Evolutionary conservation across 2,113 vertebrate species (phyloP), one percentile per base, ranked within the genome.

Genomic region (Eulacestoma nigropectus): DNA sequence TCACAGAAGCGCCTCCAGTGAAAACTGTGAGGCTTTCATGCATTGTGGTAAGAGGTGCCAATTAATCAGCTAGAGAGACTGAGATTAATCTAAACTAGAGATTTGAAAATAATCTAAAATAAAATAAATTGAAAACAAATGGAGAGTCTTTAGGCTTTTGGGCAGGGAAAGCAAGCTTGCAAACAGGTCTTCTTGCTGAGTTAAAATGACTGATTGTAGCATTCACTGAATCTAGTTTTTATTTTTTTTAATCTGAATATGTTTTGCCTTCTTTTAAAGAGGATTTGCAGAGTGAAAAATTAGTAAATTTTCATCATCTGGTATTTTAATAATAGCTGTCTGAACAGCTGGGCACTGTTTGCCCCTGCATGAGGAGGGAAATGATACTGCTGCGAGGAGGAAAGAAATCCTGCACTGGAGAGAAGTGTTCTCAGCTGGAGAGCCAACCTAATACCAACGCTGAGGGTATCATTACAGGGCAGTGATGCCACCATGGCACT

Each of bases 361-460:
- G 41, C 67, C 49, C 79, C 76, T 77, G 42, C n/a, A 10, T 44
- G 49, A 78, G 87, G 59, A 81, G 27, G 80, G 75, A 92, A 82
- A 69, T 76, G 82, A 63, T 90, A 27, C 17, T 91, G 64, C 63
- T 90, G 41, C 39, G 81, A 87, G 44, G 50, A 78, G 77, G 39
- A 85, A 32, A 80, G 50, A 12, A 68, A 73, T 53, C 19, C 32
- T 79, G 49, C 19, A 6, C 19, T 37, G 37, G 57, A 60, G 56
- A 82, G 55, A 89, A 93, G 29, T 29, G 72, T 19, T 90, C 80
- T 94, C 91, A 95, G 84, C 82, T 90, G 89, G 79, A 83, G 25
- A 79, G 21, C 14, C 72, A 86, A 2, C 55, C 25, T 33, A 41
- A 59, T 42, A 72, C 33, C 85, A 81, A 25, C 46, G 60, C 79